These are phyloP conservation scores for Tragopan temminckii DNA, from an alignment of 2,797 vertebrate species.

Conservation along the genomic window DNA sequence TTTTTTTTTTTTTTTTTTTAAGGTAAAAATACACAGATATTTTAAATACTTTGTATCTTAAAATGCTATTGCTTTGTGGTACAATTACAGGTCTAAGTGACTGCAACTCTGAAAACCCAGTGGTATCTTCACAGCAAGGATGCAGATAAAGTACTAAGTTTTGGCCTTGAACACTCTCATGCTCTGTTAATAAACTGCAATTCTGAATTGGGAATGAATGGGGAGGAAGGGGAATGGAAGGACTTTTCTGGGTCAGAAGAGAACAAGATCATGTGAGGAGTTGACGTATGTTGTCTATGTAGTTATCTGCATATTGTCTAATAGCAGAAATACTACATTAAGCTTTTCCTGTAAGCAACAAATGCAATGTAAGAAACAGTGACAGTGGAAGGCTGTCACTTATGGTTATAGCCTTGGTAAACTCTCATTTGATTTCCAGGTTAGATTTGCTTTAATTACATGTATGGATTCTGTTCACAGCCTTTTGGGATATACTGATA, in stretches of 20 bases:
- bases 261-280: background rate
- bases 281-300: background rate
- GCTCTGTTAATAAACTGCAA: background rate
- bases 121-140: background rate
- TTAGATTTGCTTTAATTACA: background rate
- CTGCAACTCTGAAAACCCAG: background rate
- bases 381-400: background rate
- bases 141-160: background rate
- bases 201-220: background rate
- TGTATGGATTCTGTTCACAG: background rate
- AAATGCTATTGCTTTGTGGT: background rate
- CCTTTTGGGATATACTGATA: background rate
- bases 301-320: slow-evolving; percentile 23
- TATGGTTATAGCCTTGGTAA: background rate
- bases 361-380: background rate
- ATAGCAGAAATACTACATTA: background rate
- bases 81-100: background rate
- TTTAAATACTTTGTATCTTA: background rate
- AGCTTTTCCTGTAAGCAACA: background rate
- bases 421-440: background rate
- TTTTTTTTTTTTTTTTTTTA: background rate
- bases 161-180: background rate
- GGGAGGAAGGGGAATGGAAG: too few species aligned
- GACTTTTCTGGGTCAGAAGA: background rate
- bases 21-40: background rate